phyloP scores from a whole-genome alignment of 1,140 invertebrate species.

The Brachionus koreanus region DNA sequence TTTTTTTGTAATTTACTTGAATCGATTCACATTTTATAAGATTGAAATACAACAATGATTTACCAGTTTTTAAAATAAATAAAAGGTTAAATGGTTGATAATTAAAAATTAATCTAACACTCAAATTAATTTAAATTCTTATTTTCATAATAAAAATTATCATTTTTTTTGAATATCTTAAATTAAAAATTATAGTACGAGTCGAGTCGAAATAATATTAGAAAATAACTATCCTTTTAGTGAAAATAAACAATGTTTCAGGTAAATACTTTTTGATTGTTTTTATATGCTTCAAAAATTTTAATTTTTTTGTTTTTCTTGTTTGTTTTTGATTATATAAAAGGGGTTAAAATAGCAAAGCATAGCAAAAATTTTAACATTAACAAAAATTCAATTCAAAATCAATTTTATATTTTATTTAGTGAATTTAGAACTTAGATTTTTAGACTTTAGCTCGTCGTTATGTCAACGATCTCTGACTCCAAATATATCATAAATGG shows the following conservation, averaged over 20 bases:
- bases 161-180: no score
- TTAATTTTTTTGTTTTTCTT: background rate
- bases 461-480: background rate
- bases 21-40: no score
- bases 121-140: no score
- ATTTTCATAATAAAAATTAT: no score
- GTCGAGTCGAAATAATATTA: slow-evolving; percentile 1
- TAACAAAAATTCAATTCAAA: background rate
- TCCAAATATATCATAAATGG: slow-evolving; percentile 25
- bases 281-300: background rate
- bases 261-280: background rate
- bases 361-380: background rate
- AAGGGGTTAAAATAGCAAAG: background rate
- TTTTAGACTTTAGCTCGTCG: background rate
- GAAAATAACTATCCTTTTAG: slow-evolving; percentile 26
- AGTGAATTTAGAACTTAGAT: background rate
- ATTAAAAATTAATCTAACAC: no score
- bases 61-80: no score
- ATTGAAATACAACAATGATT: no score
- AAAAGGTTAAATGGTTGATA: no score
- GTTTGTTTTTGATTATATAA: background rate
- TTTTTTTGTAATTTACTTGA: no score
- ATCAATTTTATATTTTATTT: background rate
- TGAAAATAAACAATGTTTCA: slow-evolving; percentile 8
- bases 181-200: no score